phyloP scores from a whole-genome alignment of 2,113 vertebrate genomes.

The Neodontobutis hainanensis region DNA sequence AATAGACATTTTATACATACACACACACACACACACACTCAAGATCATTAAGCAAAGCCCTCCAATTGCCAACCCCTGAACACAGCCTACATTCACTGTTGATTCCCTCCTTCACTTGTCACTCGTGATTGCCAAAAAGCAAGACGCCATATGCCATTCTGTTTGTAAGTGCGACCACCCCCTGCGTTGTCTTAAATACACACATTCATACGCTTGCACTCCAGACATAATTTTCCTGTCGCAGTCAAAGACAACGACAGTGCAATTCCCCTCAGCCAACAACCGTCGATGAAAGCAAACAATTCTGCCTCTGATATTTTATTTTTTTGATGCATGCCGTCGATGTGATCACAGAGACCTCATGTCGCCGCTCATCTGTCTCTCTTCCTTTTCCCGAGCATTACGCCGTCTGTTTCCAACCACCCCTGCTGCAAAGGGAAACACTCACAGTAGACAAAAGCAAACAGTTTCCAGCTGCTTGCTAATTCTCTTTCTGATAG shows the following conservation, averaged over 20 bases:
- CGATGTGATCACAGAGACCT: constrained; percentile 70
- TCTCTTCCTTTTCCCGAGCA: constrained; percentile 37
- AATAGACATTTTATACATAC: constrained; percentile 43
- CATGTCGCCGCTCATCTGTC: constrained; percentile 40
- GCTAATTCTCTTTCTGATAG: constrained; percentile 63
- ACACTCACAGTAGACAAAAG: constrained; percentile 52
- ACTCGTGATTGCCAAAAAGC: constrained; percentile 86
- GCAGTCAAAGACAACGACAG: constrained; percentile 62
- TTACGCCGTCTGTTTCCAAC: constrained; percentile 59
- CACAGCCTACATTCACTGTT: constrained; percentile 62
- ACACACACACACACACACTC: constrained; percentile 24
- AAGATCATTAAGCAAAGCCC: constrained; percentile 88
- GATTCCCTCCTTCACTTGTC: constrained; percentile 83
- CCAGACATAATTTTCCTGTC: constrained; percentile 46
- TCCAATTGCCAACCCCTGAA: constrained; percentile 53
- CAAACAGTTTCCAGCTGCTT: constrained; percentile 71
- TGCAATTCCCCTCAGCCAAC: constrained; percentile 61
- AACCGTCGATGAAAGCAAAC: constrained; percentile 75
- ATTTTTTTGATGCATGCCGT: constrained; percentile 57
- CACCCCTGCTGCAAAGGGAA: constrained; percentile 44
- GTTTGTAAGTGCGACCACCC: constrained; percentile 80
- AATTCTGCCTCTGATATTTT: constrained; percentile 63
- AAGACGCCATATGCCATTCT: constrained; percentile 87
- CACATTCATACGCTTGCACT: constrained; percentile 20
- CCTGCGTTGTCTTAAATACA: constrained; percentile 61